These are phyloP conservation scores for Scomber colias DNA, from an alignment of 2,113 vertebrate species.

Conservation along the genomic window DNA sequence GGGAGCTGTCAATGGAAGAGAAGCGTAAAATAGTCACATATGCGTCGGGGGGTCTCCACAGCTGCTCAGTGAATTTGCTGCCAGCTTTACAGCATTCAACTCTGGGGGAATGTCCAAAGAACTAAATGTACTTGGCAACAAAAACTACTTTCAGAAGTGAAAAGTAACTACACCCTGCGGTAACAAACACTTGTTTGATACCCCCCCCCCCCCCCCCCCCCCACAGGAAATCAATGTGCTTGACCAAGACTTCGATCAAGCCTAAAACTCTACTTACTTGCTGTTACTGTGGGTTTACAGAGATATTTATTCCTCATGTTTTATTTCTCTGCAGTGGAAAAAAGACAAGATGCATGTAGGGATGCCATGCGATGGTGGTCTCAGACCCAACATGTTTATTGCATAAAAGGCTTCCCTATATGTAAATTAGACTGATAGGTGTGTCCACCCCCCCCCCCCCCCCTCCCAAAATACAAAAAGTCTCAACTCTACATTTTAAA, in stretches of 20 bases:
- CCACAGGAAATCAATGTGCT: conserved; percentile 47
- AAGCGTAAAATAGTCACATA: conserved; percentile 53
- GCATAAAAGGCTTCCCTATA: not conserved
- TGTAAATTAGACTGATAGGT: conserved; percentile 6
- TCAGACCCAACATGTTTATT: not conserved
- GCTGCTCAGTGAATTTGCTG: conserved; percentile 46
- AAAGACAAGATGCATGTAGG: not conserved
- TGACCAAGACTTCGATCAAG: conserved; percentile 29
- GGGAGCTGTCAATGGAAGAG: conserved; percentile 63
- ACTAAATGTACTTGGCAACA: conserved; percentile 61
- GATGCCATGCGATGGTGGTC: conserved; percentile 1
- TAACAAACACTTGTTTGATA: not conserved
- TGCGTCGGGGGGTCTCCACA: conserved; percentile 36
- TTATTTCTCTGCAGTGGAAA: not conserved
- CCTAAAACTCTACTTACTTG: not conserved
- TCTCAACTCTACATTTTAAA: not conserved
- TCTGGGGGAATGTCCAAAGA: conserved; percentile 9
- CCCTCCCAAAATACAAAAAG: not conserved
- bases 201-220: not conserved
- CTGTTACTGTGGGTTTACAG: conserved; percentile 19
- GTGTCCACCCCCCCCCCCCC: too few relatives aligned
- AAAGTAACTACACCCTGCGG: conserved; percentile 23
- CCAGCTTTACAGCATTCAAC: conserved; percentile 33
- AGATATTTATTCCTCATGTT: not conserved
- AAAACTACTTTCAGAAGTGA: conserved; percentile 26